Conservation (phyloP, 2,113 vertebrate genomes). For the Cynoglossus semilaevis region DNA sequence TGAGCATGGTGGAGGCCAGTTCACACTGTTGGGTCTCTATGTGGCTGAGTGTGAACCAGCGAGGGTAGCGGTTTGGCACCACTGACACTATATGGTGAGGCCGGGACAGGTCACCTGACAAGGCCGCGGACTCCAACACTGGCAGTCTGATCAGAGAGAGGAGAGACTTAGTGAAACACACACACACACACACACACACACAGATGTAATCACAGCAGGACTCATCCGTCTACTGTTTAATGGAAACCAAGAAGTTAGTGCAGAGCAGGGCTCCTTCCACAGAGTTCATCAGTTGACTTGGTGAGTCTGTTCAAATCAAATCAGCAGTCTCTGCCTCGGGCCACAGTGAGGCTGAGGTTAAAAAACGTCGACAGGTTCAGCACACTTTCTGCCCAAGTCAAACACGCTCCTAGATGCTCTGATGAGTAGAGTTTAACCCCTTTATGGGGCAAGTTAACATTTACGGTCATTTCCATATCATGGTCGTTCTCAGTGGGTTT, state of each 20-base stretch:
- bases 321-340: slow-evolving; percentile 31
- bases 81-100: slow-evolving; percentile 63
- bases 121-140: slow-evolving; percentile 57
- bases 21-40: slow-evolving; percentile 69
- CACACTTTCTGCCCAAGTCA: background rate
- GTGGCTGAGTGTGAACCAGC: slow-evolving; percentile 70
- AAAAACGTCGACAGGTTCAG: slow-evolving; percentile 26
- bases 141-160: slow-evolving; percentile 47
- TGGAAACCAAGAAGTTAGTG: slow-evolving; percentile 23
- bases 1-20: slow-evolving; percentile 67
- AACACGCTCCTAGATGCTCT: background rate
- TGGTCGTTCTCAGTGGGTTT: too few species aligned
- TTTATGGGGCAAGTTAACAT: too few species aligned
- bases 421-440: background rate
- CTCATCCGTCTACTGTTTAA: background rate
- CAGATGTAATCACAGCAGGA: background rate
- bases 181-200: background rate
- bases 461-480: too few species aligned
- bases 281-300: slow-evolving; percentile 21
- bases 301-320: slow-evolving; percentile 22
- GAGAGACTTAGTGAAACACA: slow-evolving; percentile 9
- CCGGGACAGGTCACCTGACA: slow-evolving; percentile 55
- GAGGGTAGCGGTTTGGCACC: slow-evolving; percentile 62
- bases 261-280: slow-evolving; percentile 12
- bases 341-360: slow-evolving; percentile 5